Evolutionary conservation across 2,113 vertebrate genomes (phyloP), one percentile per base, ranked within the genome.

Genomic region (Pagrus major): DNA sequence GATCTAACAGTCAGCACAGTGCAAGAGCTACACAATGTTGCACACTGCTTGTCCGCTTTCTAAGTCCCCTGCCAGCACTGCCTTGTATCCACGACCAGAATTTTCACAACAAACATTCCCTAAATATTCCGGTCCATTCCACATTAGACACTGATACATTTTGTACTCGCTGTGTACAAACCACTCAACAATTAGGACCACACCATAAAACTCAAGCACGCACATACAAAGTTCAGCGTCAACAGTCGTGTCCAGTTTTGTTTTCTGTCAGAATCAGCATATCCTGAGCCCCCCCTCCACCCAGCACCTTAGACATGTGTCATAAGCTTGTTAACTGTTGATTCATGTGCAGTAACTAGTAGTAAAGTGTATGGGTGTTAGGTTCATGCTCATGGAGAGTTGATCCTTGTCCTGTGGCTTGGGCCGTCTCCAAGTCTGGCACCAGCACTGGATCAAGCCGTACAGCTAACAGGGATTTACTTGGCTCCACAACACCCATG

Each of bases 401-500:
- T 85, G 86, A 91, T 94, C 89, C 88, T 92, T 88, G 86, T 89
- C 80, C 88, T 89, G 92, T 85, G 88, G 89, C 70, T 88, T 93
- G 92, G 90, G 78, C 14, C 3, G 18, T 68, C 63, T 89, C 86
- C 91, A 93, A 87, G 85, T 86, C 80, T 90, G 88, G 71, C 88
- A 90, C 73, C 74, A 78, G 71, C 39, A 2, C 76, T 66, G 80
- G 88, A 89, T 88, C 90, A 89, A 88, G 87, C 80, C 56, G 47
- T 81, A 89, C 88, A 79, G 52, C 81, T 85, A 79, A 84, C 73
- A n/a, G 74, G 80, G 85, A 91, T 92, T 93, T 91, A 90, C 91
- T 91, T 85, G 86, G 87, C 89, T 88, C 85, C 59, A 63, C 74
- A 87, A 74, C 90, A 89, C 69, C 65, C 78, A 85, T 89, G 87